Evolutionary conservation across 2,888 invertebrate species (phyloP).

Genomic region (Leucania comma): DNA sequence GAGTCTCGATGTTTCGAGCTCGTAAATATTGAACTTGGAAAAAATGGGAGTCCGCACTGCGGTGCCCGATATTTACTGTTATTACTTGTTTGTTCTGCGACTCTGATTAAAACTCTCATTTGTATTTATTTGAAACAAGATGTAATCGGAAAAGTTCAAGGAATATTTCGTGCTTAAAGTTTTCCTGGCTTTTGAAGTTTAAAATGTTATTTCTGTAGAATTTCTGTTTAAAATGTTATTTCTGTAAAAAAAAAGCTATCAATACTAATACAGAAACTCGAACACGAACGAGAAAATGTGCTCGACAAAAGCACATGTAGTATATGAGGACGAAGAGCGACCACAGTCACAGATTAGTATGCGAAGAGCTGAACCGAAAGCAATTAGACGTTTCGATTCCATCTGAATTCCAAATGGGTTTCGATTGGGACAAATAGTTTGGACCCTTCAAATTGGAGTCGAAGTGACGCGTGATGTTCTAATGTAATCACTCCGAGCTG

Average conservation of each 20-base stretch:
- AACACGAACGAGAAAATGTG: slow-evolving; percentile 20
- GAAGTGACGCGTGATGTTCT: slow-evolving; percentile 71
- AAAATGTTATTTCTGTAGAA: slow-evolving; percentile 9
- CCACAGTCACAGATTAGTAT: slow-evolving; percentile 73
- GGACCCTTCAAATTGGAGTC: slow-evolving; percentile 69
- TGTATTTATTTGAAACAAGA: slow-evolving; percentile 50
- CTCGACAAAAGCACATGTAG: slow-evolving; percentile 46
- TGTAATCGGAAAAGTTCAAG: slow-evolving; percentile 53
- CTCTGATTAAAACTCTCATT: slow-evolving; percentile 57
- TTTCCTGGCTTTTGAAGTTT: slow-evolving; percentile 7
- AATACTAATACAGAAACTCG: not conserved
- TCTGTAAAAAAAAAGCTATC: slow-evolving; percentile 5
- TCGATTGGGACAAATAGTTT: slow-evolving; percentile 70
- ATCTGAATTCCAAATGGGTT: slow-evolving; percentile 81
- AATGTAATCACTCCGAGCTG: slow-evolving; percentile 66
- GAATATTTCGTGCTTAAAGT: slow-evolving; percentile 37
- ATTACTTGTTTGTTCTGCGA: slow-evolving; percentile 68
- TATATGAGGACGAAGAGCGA: slow-evolving; percentile 40
- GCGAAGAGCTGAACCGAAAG: slow-evolving; percentile 77
- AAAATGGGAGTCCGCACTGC: slow-evolving; percentile 68
- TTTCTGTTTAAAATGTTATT: slow-evolving; percentile 9
- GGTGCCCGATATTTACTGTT: slow-evolving; percentile 69
- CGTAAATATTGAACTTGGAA: slow-evolving; percentile 75
- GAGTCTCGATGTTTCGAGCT: slow-evolving; percentile 68
- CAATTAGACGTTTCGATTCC: slow-evolving; percentile 84